Percentiles rank a stretch among this genome's conserved stretches.
Evolutionary conservation across 2,888 invertebrate species (phyloP).

Genomic region (Sympetrum striolatum): DNA sequence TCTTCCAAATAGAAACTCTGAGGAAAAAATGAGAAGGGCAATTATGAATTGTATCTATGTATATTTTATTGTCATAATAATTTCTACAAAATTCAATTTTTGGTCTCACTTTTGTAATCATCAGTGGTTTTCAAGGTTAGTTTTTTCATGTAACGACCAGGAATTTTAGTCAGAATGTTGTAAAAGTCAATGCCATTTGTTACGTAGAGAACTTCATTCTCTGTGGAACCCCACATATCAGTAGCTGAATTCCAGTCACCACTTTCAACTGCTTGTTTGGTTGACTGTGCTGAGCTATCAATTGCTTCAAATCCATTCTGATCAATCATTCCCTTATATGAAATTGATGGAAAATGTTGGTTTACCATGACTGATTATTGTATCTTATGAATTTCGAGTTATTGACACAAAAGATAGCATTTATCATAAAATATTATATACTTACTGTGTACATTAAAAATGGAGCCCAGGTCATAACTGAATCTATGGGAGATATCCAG

Average conservation of each 20-base stretch:
- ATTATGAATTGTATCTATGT: neutral
- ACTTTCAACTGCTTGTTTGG: slow-evolving; percentile 64
- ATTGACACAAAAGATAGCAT: too few relatives aligned
- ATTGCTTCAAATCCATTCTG: slow-evolving; percentile 68
- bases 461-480: slow-evolving; percentile 83
- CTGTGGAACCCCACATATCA: slow-evolving; percentile 69
- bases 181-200: slow-evolving; percentile 79
- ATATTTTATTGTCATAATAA: neutral
- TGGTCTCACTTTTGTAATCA: slow-evolving; percentile 14
- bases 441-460: slow-evolving; percentile 74
- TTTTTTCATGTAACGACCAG: neutral
- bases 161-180: slow-evolving; percentile 71
- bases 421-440: slow-evolving; percentile 17
- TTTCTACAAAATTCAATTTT: neutral
- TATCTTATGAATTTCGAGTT: neutral
- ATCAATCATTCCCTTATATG: slow-evolving; percentile 71
- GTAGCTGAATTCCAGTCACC: slow-evolving; percentile 70
- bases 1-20: slow-evolving; percentile 59
- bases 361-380: neutral
- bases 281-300: slow-evolving; percentile 64
- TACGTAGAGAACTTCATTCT: slow-evolving; percentile 67
- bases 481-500: slow-evolving; percentile 89
- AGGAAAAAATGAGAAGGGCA: slow-evolving; percentile 46
- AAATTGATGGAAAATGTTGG: neutral
- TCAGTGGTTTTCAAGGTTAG: neutral